A percentile compares a stretch with the other conserved stretches of the same genome.
These are phyloP conservation scores for Chaenocephalus aceratus DNA, from an alignment of 2,113 vertebrate genomes.

Conservation along the genomic window DNA sequence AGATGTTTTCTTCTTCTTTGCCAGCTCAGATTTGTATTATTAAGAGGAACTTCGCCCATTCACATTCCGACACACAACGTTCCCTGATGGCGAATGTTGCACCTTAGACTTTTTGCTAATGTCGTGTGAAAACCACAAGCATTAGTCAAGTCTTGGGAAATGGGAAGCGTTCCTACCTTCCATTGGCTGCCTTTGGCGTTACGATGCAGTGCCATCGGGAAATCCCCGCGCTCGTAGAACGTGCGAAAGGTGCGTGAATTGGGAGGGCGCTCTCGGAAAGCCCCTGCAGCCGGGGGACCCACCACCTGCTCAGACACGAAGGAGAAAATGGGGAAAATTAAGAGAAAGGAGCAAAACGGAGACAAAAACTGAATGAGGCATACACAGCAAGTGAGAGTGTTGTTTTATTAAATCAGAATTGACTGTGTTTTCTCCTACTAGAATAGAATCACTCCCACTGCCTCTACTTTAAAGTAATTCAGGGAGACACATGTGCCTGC, in stretches of 20 bases:
- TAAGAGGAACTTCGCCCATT: too few species aligned
- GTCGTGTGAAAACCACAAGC: constrained; percentile 2
- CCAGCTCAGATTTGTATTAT: background rate
- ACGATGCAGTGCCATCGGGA: constrained; percentile 91
- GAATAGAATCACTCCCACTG: constrained; percentile 63
- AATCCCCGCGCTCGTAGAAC: constrained; percentile 93
- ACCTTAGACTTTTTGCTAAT: background rate
- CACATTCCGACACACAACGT: background rate
- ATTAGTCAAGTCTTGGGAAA: background rate
- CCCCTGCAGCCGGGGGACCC: constrained; percentile 90
- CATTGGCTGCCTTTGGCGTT: constrained; percentile 86
- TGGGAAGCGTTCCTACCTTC: constrained; percentile 87
- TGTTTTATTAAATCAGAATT: constrained; percentile 72
- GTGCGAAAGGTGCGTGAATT: constrained; percentile 92
- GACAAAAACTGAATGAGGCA: constrained; percentile 43
- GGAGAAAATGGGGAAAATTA: constrained; percentile 15
- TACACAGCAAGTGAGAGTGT: constrained; percentile 33
- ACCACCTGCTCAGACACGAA: constrained; percentile 84
- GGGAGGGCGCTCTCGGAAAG: constrained; percentile 88
- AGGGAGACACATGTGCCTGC: constrained; percentile 41
- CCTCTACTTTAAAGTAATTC: constrained; percentile 68
- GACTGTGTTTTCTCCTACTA: constrained; percentile 65
- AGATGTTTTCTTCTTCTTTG: constrained; percentile 7
- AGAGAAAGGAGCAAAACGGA: constrained; percentile 15
- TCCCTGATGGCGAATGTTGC: constrained; percentile 3